Conservation (phyloP, 2,888 invertebrate species). For the Metellina segmentata region DNA sequence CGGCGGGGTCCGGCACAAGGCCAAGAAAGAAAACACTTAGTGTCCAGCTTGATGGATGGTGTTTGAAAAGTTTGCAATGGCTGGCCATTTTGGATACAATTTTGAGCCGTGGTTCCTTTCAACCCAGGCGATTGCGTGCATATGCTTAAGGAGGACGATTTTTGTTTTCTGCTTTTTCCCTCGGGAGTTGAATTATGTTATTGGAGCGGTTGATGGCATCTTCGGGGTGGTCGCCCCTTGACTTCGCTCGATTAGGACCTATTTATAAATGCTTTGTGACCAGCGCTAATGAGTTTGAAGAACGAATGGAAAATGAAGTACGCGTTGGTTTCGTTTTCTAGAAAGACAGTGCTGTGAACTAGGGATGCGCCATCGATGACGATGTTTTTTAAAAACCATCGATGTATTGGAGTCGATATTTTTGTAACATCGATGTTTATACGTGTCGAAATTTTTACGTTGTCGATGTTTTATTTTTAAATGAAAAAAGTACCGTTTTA, state of each 20-base stretch:
- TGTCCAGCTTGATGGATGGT: slow-evolving; percentile 27
- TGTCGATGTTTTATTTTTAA: no score
- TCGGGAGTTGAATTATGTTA: slow-evolving; percentile 28
- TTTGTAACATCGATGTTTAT: no score
- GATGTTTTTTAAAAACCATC: no score
- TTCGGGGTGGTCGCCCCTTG: slow-evolving; percentile 21
- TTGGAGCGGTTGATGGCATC: slow-evolving; percentile 34
- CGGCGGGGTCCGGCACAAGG: slow-evolving; percentile 2
- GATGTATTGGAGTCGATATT: no score
- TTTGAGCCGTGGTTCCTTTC: not conserved
- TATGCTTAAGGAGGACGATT: slow-evolving; percentile 1
- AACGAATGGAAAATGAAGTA: no score
- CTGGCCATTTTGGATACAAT: slow-evolving; percentile 11
- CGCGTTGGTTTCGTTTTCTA: no score
- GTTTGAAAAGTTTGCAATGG: not conserved
- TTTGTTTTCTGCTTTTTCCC: slow-evolving; percentile 5
- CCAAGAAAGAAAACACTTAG: slow-evolving; percentile 23
- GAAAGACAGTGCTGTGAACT: no score
- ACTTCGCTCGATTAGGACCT: not conserved
- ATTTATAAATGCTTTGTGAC: no score
- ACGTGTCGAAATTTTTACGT: no score
- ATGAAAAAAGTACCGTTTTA: no score
- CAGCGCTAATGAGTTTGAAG: no score
- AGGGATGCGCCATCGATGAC: no score
- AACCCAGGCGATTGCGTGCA: not conserved